Base-by-base conservation (phyloP, 2,888 invertebrate genomes). In the Thecophora atra region DNA sequence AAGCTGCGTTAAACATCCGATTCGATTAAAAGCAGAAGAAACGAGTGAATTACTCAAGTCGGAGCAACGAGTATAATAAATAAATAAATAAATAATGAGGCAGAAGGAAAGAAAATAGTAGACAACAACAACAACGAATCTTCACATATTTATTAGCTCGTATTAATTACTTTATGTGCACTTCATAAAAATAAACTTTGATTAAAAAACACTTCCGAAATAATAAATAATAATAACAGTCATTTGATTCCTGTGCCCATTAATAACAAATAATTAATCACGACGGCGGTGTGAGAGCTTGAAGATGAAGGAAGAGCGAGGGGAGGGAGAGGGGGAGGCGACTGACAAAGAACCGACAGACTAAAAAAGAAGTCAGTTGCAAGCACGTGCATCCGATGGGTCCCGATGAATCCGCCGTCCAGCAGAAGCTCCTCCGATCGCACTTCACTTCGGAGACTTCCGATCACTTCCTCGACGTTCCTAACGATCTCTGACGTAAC, bases 221-320 rank as follows among this genome's bases (percentile, higher is more conserved):
- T 11, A 15, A 58, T n/a, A n/a, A n/a, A n/a, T n/a, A 51, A n/a
- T 51, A 51, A 51, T 54, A 21, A 19, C 13, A 21, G 19, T 54
- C 21, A 1, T 54, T 54, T 54, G 11, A 19, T 19, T 54, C 21
- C 5, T 54, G 21, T 54, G 19, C 21, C 7, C 21, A 54, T 21
- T 54, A 54, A 54, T 54, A 54, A 21, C 24, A 54, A 21, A 54
- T 54, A 47, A 47, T 47, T 47, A 47, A n/a, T 5, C 47, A 47
- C 47, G 47, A 47, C 47, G 17, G 47, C 47, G 47, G 2, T 24
- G 56, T 52, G 52, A 52, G 52, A 52, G 19, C 19, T 7, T 19
- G 52, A 19, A 13, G 19, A 17, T 11, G 13, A 52, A 13, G 13
- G 52, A 19, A 19, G 52, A 17, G 52, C 13, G 52, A 8, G 52